These are phyloP conservation scores for Cistogaster globosa DNA, from an alignment of 2,888 invertebrate genomes.

Conservation along the genomic window DNA sequence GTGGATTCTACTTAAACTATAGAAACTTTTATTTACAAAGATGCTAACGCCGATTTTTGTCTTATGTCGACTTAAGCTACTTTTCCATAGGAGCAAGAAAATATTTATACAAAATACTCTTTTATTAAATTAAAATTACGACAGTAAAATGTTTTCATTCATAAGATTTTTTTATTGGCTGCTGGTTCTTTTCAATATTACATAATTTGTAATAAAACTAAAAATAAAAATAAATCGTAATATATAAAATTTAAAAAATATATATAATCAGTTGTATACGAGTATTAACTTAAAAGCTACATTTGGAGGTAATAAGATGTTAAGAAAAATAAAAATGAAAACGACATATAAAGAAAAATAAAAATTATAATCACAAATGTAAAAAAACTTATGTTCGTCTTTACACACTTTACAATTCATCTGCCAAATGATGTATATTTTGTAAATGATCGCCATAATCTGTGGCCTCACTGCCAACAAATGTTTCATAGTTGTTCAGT, in stretches of 20 bases:
- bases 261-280: slow-evolving; percentile 18
- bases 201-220: slow-evolving; percentile 8
- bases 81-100: no score
- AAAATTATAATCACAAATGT: slow-evolving; percentile 36
- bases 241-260: slow-evolving; percentile 29
- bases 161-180: slow-evolving; percentile 13
- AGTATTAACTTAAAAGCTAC: slow-evolving; percentile 43
- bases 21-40: no score
- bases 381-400: slow-evolving; percentile 36
- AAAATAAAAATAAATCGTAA: slow-evolving; percentile 6
- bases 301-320: slow-evolving; percentile 56
- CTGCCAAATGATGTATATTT: slow-evolving; percentile 91
- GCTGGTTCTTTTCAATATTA: neutral
- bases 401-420: slow-evolving; percentile 87
- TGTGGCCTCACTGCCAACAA: slow-evolving; percentile 96
- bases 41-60: no score
- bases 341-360: slow-evolving; percentile 16
- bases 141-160: neutral
- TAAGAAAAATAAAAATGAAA: slow-evolving; percentile 28
- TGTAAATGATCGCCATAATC: slow-evolving; percentile 93
- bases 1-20: no score
- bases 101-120: no score
- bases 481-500: slow-evolving; percentile 91
- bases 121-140: neutral
- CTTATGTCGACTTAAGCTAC: no score